These are phyloP conservation scores for Nezara viridula DNA, from an alignment of 2,888 invertebrate species.

Conservation along the genomic window DNA sequence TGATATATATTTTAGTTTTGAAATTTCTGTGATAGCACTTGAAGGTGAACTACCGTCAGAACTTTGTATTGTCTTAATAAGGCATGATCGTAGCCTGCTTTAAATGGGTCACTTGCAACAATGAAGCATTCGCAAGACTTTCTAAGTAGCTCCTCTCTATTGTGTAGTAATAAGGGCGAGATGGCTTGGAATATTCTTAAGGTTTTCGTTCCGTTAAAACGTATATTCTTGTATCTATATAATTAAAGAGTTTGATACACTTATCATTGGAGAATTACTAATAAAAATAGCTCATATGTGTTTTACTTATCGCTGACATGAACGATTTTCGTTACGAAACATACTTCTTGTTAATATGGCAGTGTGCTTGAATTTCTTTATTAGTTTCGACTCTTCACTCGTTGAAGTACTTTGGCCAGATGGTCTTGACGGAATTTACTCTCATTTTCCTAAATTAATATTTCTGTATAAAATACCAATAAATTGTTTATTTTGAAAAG, in stretches of 20 bases:
- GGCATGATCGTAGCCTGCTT: neutral
- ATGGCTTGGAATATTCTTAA: neutral
- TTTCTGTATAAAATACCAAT: too few species aligned
- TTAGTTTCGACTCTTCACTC: too few species aligned
- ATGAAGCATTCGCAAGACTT: neutral
- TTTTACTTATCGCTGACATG: neutral
- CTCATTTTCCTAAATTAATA: too few species aligned
- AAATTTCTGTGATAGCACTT: neutral
- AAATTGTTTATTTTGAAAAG: too few species aligned
- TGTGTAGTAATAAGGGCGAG: neutral
- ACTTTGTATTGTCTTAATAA: neutral
- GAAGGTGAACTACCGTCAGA: neutral
- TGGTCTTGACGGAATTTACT: too few species aligned
- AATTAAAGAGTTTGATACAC: too few species aligned
- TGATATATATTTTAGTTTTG: neutral
- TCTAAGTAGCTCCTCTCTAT: neutral
- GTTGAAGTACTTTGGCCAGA: too few species aligned
- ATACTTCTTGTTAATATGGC: too few species aligned
- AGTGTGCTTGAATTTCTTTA: too few species aligned
- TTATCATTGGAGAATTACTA: neutral
- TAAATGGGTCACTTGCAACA: neutral
- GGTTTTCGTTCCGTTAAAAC: neutral
- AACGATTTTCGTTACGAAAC: too few species aligned
- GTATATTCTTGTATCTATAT: too few species aligned
- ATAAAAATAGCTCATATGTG: neutral